Conservation (phyloP, 2,797 vertebrate species). For the Podargus strigoides region DNA sequence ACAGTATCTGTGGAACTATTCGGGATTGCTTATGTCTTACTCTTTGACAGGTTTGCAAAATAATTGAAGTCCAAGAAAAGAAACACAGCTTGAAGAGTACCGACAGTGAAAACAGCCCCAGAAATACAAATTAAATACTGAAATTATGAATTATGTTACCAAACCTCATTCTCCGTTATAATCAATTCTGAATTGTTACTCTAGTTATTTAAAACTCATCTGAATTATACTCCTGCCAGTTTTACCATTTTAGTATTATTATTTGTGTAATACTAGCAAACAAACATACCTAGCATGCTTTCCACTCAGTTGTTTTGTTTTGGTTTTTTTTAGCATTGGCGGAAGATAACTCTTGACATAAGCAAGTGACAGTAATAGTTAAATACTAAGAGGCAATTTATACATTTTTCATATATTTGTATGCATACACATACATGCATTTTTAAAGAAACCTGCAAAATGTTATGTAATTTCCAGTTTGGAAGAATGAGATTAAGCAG, state of each 20-base stretch:
- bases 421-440: accelerated
- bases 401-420: neutral
- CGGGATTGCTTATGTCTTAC: neutral
- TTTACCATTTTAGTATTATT: neutral
- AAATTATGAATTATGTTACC: neutral
- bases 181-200: neutral
- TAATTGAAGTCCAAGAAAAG: neutral
- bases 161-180: neutral
- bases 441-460: neutral
- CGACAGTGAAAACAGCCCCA: neutral
- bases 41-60: neutral
- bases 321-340: neutral
- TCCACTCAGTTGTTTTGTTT: neutral
- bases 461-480: neutral
- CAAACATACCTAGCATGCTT: neutral
- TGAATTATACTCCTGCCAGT: neutral
- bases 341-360: neutral
- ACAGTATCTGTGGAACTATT: neutral
- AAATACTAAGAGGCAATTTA: neutral
- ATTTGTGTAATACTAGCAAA: neutral
- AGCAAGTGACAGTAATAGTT: neutral
- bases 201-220: neutral
- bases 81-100: neutral
- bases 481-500: neutral
- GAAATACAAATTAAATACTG: neutral